Conservation (phyloP, 2,797 vertebrate species). For the Enteromius paludinosus region DNA sequence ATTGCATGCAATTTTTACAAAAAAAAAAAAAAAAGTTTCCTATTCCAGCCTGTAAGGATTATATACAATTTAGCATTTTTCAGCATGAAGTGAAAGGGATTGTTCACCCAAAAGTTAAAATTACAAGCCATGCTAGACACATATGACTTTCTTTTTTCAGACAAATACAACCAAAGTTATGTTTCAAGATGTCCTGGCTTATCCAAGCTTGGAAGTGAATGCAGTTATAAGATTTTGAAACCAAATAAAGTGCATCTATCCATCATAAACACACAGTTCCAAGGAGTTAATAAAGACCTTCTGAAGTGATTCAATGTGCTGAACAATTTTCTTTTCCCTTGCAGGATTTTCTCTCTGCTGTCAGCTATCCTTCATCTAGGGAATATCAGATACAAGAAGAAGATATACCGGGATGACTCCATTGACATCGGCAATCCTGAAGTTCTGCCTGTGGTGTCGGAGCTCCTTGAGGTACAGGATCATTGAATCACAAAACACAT, state of each 20-base stretch:
- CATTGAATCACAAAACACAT: background rate
- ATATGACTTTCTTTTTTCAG: background rate
- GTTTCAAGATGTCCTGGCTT: background rate
- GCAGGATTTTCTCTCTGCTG: constrained; percentile 93
- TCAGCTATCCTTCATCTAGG: constrained; percentile 97
- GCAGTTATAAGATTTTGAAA: background rate
- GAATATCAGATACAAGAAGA: constrained; percentile 97
- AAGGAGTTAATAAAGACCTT: background rate
- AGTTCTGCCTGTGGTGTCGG: constrained; percentile 89
- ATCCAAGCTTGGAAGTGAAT: background rate
- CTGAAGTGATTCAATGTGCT: background rate
- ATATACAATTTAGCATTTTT: background rate
- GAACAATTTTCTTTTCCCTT: background rate
- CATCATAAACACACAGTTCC: background rate
- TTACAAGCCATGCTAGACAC: background rate
- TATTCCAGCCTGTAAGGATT: background rate
- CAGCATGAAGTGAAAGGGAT: background rate
- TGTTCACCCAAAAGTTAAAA: background rate
- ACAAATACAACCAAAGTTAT: background rate
- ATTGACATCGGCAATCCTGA: constrained; percentile 97
- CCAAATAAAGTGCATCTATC: background rate
- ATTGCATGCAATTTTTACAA: background rate
- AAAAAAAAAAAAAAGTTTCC: background rate
- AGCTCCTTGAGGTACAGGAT: constrained; percentile 89
- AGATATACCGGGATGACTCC: constrained; percentile 95